Percentiles rank a stretch among this genome's conserved stretches.
phyloP scores from a whole-genome alignment of 2,888 invertebrate species.

The Trissolcus brochymenae region DNA sequence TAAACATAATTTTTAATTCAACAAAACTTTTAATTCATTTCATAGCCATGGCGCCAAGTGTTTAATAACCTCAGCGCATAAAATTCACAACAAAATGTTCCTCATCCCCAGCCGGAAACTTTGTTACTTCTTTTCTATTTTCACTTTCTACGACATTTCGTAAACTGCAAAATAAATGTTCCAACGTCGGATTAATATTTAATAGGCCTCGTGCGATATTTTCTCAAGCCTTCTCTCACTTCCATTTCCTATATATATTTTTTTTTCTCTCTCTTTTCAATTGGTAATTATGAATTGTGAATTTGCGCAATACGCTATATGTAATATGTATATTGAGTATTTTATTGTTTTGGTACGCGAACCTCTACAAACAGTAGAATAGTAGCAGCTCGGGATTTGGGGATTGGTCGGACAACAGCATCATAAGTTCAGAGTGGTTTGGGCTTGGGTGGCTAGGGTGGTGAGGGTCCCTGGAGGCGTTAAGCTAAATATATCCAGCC shows the following conservation, averaged over 20 bases:
- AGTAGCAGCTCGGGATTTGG: conserved; percentile 66
- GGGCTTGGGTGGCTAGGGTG: conserved; percentile 67
- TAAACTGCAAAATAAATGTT: too few species aligned
- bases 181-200: too few species aligned
- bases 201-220: too few species aligned
- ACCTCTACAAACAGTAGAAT: conserved; percentile 57
- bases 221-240: too few species aligned
- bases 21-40: conserved; percentile 60
- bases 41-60: too few species aligned
- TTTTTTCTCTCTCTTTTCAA: too few species aligned
- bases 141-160: neutral
- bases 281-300: conserved; percentile 24
- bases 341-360: conserved; percentile 55
- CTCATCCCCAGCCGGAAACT: too few species aligned
- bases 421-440: conserved; percentile 74
- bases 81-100: too few species aligned
- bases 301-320: conserved; percentile 21
- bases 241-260: too few species aligned
- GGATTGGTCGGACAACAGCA: conserved; percentile 73
- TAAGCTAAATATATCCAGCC: conserved; percentile 76
- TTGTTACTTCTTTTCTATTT: conserved; percentile 5
- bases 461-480: conserved; percentile 74
- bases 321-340: conserved; percentile 44
- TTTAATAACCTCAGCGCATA: too few species aligned
- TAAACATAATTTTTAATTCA: conserved; percentile 64